Evolutionary conservation across 2,888 invertebrate genomes (phyloP), one percentile per base, ranked within the genome.

Genomic region (Monopis laevigella): DNA sequence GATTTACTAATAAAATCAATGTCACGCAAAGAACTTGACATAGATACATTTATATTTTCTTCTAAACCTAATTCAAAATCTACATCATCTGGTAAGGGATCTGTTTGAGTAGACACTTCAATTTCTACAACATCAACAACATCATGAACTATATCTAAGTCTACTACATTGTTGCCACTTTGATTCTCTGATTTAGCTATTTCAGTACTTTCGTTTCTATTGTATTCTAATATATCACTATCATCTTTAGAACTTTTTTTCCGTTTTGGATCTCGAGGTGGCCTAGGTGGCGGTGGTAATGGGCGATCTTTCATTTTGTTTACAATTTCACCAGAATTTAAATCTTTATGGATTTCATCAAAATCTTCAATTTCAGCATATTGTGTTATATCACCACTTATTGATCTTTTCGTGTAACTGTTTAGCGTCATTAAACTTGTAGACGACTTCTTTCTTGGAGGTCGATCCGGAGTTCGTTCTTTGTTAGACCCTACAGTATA

Each of bases 221-320:
- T 11, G 6, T n/a, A 14, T 11, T 19, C 18, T 18, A 28, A 38
- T 28, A 27, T 21, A 24, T 19, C 12, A 27, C 2, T 13, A 24
- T 40, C 18, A 6, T 36, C 21, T 19, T 36, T 36, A 21, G 36
- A 36, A 36, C 3, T 63, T 51, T 63, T 75, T 49, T 70, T 72
- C 45, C 71, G 63, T 51, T 62, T 82, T 18, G 84, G 82, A 14
- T 82, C 83, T 46, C 93, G 84, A 0, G 92, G 92, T 26, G 93
- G 93, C 43, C 93, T 80, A 2, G 94, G 94, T 0, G 94, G 94
- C 3, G 94, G 88, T 1, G 94, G 94, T 48, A 94, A 65, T 0
- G 94, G 94, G 47, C 94, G 83, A 51, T 88, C 88, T 68, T 91
- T 90, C 88, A 94, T 93, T 74, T 88, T 92, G 54, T 86, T 88